Evolutionary conservation across 2,888 invertebrate genomes (phyloP).

Genomic region (Trissolcus japonicus): DNA sequence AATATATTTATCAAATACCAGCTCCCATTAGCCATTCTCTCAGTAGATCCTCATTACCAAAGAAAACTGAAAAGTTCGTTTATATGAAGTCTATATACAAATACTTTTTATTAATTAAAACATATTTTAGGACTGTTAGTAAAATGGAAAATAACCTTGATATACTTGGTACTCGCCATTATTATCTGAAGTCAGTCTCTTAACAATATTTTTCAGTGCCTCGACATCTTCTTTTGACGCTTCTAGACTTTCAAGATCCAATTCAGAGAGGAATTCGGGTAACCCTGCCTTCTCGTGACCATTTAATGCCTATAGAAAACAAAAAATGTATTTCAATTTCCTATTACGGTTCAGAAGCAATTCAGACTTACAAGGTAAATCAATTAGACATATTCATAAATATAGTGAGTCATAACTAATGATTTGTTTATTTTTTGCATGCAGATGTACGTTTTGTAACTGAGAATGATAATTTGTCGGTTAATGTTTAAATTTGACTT

Average conservation of each 20-base stretch:
- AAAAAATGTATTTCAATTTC: too few species aligned
- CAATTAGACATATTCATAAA: too few species aligned
- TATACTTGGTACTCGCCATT: slow-evolving; percentile 75
- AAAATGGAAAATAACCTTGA: slow-evolving; percentile 66
- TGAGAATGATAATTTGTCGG: too few species aligned
- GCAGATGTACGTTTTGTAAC: too few species aligned
- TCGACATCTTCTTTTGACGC: slow-evolving; percentile 71
- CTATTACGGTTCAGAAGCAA: too few species aligned
- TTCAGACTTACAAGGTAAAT: too few species aligned
- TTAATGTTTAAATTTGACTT: too few species aligned
- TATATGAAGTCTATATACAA: too few species aligned
- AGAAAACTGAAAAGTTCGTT: slow-evolving; percentile 67
- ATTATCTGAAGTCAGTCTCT: slow-evolving; percentile 72
- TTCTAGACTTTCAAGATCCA: slow-evolving; percentile 68
- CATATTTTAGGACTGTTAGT: slow-evolving; percentile 54
- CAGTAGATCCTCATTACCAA: slow-evolving; percentile 73
- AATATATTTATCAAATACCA: slow-evolving; percentile 63
- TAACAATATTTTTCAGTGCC: slow-evolving; percentile 70
- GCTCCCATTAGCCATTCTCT: slow-evolving; percentile 74
- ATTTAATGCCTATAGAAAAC: slow-evolving; percentile 50
- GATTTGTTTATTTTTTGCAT: too few species aligned
- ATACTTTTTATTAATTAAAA: too few species aligned
- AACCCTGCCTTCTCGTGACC: slow-evolving; percentile 64
- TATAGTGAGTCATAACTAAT: too few species aligned
- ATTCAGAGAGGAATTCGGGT: slow-evolving; percentile 70